phyloP scores from a whole-genome alignment of 2,113 vertebrate genomes.

The Chloroceryle aenea region DNA sequence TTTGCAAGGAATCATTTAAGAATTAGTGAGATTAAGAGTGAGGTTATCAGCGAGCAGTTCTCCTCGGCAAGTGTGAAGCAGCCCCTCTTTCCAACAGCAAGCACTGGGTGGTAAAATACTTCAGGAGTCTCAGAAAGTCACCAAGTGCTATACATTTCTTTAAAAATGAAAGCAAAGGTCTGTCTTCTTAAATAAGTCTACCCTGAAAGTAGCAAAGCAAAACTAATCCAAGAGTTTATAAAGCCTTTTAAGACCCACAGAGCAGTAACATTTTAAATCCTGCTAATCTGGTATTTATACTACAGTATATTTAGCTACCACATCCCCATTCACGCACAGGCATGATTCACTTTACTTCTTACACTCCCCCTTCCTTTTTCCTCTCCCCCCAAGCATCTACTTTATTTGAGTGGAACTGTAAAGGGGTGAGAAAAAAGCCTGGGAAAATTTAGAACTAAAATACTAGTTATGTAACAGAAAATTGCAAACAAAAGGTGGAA shows the following conservation, averaged over 20 bases:
- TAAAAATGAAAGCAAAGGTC: not conserved
- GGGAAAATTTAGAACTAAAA: not conserved
- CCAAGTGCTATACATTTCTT: not conserved
- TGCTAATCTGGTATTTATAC: conserved; percentile 27
- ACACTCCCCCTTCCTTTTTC: not conserved
- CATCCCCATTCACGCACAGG: not conserved
- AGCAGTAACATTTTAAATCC: not conserved
- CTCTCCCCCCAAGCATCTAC: not conserved
- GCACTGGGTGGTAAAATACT: not conserved
- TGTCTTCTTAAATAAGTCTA: not conserved
- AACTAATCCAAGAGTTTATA: not conserved
- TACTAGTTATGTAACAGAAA: conserved; percentile 22
- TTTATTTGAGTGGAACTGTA: not conserved
- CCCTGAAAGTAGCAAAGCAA: not conserved
- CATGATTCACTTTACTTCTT: conserved; percentile 18
- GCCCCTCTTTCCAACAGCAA: not conserved
- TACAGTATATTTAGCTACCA: not conserved
- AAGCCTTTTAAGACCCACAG: not conserved
- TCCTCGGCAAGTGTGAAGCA: not conserved
- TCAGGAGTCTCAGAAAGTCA: not conserved
- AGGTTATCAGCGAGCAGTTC: not conserved
- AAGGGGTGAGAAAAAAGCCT: not conserved
- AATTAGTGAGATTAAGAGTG: not conserved
- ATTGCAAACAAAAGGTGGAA: not conserved
- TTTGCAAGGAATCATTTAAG: not conserved